phyloP scores from a whole-genome alignment of 2,113 vertebrate species.

The Corythornis vintsioides region DNA sequence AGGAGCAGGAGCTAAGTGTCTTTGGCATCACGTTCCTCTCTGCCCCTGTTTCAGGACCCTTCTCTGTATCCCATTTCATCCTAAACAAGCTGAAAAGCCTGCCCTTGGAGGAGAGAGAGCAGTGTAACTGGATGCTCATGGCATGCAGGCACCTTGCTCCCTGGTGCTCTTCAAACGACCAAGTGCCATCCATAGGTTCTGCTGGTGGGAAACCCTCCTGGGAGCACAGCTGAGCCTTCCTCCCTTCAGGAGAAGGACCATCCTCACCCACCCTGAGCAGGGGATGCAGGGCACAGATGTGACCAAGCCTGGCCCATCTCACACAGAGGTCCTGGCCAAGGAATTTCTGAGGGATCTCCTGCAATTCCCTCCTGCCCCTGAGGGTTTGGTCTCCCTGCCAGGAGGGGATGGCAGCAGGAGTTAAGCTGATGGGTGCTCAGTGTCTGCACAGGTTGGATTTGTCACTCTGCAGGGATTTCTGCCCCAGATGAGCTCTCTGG shows the following conservation, averaged over 20 bases:
- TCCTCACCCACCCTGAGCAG: neutral
- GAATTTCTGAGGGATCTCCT: neutral
- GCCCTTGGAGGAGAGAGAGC: neutral
- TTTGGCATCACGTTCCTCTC: neutral
- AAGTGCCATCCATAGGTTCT: neutral
- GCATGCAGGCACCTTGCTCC: fast-evolving
- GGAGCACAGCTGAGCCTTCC: neutral
- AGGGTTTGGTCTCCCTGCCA: neutral
- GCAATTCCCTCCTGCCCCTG: no score
- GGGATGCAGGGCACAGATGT: neutral
- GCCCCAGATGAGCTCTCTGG: neutral
- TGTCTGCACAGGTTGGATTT: neutral
- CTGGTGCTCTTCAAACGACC: neutral
- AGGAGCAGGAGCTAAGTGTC: neutral
- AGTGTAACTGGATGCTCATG: fast-evolving
- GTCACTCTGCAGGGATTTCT: neutral
- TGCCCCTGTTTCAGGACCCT: neutral
- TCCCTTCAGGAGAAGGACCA: neutral
- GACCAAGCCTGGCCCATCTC: neutral
- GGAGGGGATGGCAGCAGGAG: fast-evolving
- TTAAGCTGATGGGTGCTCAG: fast-evolving
- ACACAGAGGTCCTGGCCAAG: neutral
- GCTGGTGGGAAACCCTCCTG: neutral
- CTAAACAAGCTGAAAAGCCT: neutral
- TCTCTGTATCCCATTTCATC: neutral